Percentiles rank a stretch among this genome's conserved stretches.
Conservation (phyloP, 2,888 invertebrate species). For the Gortyna flavago region DNA sequence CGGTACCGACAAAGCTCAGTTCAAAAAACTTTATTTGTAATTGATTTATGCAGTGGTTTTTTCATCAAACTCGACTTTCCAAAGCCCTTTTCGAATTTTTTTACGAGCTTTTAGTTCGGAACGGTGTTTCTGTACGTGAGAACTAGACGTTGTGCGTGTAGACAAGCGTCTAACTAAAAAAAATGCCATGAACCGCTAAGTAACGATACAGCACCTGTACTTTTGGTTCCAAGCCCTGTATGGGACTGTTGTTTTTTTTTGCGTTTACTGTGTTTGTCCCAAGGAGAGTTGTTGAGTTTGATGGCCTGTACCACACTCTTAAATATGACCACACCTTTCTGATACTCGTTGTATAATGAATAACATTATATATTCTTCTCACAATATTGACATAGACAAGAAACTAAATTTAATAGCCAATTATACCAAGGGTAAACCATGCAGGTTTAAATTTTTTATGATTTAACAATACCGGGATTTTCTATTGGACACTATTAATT, state of each 20-base stretch:
- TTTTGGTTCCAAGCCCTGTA: neutral
- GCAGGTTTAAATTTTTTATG: constrained; percentile 52
- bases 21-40: no score
- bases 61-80: no score
- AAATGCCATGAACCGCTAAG: no score
- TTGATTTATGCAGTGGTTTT: no score
- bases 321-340: neutral
- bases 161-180: no score
- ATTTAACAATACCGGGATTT: constrained; percentile 28
- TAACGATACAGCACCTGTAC: no score
- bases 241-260: neutral
- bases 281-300: no score
- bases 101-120: no score
- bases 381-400: constrained; percentile 17
- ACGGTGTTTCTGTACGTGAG: no score
- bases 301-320: neutral
- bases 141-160: no score
- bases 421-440: constrained; percentile 54
- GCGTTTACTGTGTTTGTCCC: neutral
- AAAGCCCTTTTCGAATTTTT: no score
- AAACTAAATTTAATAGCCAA: constrained; percentile 41
- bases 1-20: no score
- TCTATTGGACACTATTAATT: constrained; percentile 46
- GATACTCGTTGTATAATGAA: neutral
- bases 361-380: constrained; percentile 13